A percentile compares a stretch with the other conserved stretches of the same genome.
phyloP scores from a whole-genome alignment of 2,888 invertebrate species.

The Halictus ligatus region DNA sequence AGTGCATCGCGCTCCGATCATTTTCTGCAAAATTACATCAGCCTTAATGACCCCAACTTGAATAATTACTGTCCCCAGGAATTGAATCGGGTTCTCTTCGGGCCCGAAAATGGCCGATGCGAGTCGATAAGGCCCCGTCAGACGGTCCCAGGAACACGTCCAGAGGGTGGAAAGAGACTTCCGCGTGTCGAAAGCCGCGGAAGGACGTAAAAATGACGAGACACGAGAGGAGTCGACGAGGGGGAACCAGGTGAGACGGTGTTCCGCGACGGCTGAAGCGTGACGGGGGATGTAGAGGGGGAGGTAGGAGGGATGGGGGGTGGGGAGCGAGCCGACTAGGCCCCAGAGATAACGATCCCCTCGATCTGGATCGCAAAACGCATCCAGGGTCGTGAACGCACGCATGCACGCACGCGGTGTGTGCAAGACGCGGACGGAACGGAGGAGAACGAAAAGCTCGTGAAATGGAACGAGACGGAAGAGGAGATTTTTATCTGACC shows the following conservation, averaged over 20 bases:
- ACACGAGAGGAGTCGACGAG: conserved; percentile 44
- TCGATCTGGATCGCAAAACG: conserved; percentile 82
- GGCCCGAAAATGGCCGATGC: background rate
- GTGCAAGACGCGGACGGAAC: background rate
- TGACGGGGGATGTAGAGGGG: conserved; percentile 70
- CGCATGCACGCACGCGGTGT: conserved; percentile 55
- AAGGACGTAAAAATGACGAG: conserved; percentile 48
- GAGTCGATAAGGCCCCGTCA: background rate
- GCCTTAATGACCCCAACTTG: background rate
- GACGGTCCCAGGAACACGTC: background rate
- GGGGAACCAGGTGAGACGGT: conserved; percentile 82
- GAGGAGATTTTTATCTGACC: conserved; percentile 69
- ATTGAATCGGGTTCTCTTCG: background rate
- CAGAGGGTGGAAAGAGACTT: conserved; percentile 32
- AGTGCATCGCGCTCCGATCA: background rate
- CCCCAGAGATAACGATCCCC: conserved; percentile 81
- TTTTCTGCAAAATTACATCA: background rate
- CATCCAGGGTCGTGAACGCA: conserved; percentile 73
- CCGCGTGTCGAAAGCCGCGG: conserved; percentile 57
- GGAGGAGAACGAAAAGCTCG: conserved; percentile 9
- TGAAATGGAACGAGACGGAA: conserved; percentile 52
- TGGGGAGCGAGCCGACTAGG: conserved; percentile 48
- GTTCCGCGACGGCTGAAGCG: conserved; percentile 80
- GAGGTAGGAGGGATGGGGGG: background rate
- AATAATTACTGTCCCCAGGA: background rate